A percentile compares a stretch with the other conserved stretches of the same genome.
phyloP scores from a whole-genome alignment of 2,888 invertebrate species.

The Andrena camellia region DNA sequence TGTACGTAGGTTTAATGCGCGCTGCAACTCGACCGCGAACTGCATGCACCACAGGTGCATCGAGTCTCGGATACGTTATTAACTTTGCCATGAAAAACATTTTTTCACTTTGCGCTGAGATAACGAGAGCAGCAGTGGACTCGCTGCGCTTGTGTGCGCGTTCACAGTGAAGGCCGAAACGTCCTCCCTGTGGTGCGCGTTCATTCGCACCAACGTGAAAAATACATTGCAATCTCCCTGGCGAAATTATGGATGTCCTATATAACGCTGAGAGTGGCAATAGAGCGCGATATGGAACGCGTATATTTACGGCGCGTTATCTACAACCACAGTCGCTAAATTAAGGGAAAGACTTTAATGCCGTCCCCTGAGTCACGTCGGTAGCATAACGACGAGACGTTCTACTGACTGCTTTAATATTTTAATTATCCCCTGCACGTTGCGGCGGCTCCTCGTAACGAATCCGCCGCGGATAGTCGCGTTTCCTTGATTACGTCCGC shows the following conservation, averaged over 20 bases:
- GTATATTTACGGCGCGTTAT: neutral
- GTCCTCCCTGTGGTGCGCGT: neutral
- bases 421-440: conserved; percentile 2
- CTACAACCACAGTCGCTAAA: neutral
- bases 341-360: neutral
- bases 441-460: neutral
- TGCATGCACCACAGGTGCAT: conserved; percentile 50
- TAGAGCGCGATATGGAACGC: neutral
- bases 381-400: neutral
- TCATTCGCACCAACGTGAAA: conserved; percentile 12
- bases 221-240: conserved; percentile 30
- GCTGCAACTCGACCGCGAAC: conserved; percentile 15
- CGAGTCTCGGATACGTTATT: conserved; percentile 52
- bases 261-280: neutral
- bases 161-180: conserved; percentile 15
- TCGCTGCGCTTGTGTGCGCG: neutral
- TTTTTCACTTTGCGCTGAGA: conserved; percentile 38
- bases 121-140: conserved; percentile 27
- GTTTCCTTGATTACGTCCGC: conserved; percentile 31
- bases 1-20: conserved; percentile 64
- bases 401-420: neutral
- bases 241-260: conserved; percentile 28
- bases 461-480: neutral
- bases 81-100: conserved; percentile 39
- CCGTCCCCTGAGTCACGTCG: neutral